Base-by-base conservation (phyloP, 2,113 vertebrate species). In the Poeciliopsis occidentalis region DNA sequence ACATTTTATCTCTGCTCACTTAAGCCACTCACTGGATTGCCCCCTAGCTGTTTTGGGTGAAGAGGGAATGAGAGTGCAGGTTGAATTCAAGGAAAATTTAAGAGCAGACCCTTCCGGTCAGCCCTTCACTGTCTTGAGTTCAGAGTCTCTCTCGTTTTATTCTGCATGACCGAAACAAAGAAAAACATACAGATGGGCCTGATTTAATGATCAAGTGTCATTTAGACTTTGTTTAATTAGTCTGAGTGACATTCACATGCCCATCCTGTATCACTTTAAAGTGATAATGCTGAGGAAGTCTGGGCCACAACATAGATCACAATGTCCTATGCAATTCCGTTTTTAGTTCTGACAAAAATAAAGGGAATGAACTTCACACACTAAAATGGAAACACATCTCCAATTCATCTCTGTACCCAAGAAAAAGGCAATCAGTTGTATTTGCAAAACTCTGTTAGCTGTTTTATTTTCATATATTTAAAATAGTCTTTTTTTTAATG, bases 31-130 rank as follows among this genome's bases (percentile, higher is more conserved):
- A 66, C 74, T 65, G 69, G 60, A 76, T 69, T 8, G 39, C 47
- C 11, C 72, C 63, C 64, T 24, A 66, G 67, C 81, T 82, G 26
- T 3, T 31, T 76, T 60, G 70, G 71, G 80, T 44, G 81, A 77
- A 73, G 61, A 19, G 70, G 6, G 30, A 12, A 51, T 34, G 65
- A 19, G 51, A 76, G 31, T 41, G 17, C 61, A 62, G 61, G 60
- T 44, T 57, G 51, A 57, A n/a, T n/a, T 57, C 5, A 57, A 70
- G 70, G 51, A 57, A 32, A 67, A 63, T 80, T 31, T 69, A 86
- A 85, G 86, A 83, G 82, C 75, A 87, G 39, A 79, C 41, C 73
- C 77, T 66, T 83, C 66, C 69, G 71, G 74, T 57, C 78, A 77
- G 73, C 75, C 57, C 61, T 57, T 60, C n/a, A 24, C 29, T 65